Conservation (phyloP, 2,888 invertebrate species). For the Incurvaria masculella region DNA sequence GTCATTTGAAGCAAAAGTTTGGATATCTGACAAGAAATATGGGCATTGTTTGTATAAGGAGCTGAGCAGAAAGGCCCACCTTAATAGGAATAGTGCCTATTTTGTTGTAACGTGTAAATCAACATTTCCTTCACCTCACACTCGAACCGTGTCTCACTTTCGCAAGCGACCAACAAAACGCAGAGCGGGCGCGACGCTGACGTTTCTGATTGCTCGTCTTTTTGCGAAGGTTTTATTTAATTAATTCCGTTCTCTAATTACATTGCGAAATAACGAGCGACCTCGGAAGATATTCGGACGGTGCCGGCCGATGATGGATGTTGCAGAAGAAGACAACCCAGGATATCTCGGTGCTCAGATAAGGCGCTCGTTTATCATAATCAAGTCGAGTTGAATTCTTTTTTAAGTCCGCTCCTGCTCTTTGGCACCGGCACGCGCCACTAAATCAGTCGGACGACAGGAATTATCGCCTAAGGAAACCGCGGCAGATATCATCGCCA, state of each 20-base stretch:
- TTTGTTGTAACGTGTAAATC: no score
- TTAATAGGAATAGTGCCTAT: no score
- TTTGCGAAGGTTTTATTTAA: neutral
- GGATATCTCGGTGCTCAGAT: neutral
- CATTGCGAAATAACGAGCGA: neutral
- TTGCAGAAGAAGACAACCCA: neutral
- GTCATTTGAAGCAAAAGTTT: no score
- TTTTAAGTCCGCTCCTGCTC: slow-evolving; percentile 27
- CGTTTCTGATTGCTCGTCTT: neutral
- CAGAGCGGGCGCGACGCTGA: no score
- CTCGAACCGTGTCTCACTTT: no score
- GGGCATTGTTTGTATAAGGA: no score
- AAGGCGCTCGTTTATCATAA: neutral
- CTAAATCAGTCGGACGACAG: slow-evolving; percentile 42
- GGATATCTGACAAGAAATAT: no score
- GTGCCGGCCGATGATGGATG: neutral
- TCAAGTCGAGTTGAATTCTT: slow-evolving; percentile 13
- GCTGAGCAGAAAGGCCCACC: no score
- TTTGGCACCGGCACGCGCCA: slow-evolving; percentile 30
- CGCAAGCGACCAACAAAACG: no score
- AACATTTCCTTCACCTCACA: no score
- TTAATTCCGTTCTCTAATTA: neutral
- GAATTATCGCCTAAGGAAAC: slow-evolving; percentile 29
- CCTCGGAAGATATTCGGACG: neutral
- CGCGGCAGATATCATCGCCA: neutral